phyloP scores from a whole-genome alignment of 2,113 vertebrate genomes.

The Salvelinus namaycush region DNA sequence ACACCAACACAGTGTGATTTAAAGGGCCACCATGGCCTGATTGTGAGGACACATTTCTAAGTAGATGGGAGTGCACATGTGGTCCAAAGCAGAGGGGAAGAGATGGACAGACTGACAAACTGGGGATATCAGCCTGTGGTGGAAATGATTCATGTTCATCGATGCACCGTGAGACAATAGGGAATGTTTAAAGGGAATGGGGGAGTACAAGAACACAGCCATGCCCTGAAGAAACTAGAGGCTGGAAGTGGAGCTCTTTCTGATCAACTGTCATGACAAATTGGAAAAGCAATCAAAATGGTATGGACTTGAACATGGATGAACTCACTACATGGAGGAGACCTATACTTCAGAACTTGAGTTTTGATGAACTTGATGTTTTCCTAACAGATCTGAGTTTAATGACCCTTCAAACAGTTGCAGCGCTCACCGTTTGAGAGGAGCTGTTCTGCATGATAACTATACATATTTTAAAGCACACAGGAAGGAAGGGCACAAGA shows the following conservation, averaged over 20 bases:
- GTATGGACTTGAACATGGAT: conserved; percentile 31
- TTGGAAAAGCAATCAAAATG: conserved; percentile 15
- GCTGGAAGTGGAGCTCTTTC: conserved; percentile 4
- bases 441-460: not conserved
- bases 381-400: not conserved
- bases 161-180: conserved; percentile 29
- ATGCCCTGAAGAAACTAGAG: not conserved
- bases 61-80: conserved; percentile 32
- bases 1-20: not conserved
- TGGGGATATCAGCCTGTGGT: not conserved
- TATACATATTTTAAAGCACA: not conserved
- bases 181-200: conserved; percentile 5
- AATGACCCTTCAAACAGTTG: not conserved
- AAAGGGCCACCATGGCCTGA: conserved; percentile 33
- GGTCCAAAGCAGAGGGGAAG: conserved; percentile 50
- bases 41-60: not conserved
- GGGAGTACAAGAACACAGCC: conserved; percentile 23
- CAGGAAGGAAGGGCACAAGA: not conserved
- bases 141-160: conserved; percentile 16
- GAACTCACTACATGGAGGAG: conserved; percentile 30
- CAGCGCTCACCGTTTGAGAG: not conserved
- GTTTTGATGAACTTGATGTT: conserved; percentile 41
- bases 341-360: conserved; percentile 44
- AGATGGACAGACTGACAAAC: not conserved
- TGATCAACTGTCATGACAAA: not conserved